Percentiles rank a stretch among this genome's conserved stretches.
These are phyloP conservation scores for Rhorus exstirpatorius DNA, from an alignment of 2,888 invertebrate species.

Conservation along the genomic window DNA sequence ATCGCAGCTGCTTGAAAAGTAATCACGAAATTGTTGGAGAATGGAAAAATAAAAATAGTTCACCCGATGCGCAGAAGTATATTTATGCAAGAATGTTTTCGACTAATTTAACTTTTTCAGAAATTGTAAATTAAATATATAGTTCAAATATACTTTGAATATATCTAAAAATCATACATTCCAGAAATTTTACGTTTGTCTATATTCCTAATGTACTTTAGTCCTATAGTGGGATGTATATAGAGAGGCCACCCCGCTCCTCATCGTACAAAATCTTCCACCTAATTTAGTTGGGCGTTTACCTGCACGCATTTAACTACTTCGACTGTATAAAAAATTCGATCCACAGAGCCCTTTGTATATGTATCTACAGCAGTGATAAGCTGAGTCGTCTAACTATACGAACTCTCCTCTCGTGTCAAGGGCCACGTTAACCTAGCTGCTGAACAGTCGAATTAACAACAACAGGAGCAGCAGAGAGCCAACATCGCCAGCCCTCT, in stretches of 20 bases:
- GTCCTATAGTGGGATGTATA: no score
- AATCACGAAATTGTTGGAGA: neutral
- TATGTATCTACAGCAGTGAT: neutral
- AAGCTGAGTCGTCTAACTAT: slow-evolving; percentile 31
- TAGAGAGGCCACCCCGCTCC: no score
- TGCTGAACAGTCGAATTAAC: slow-evolving; percentile 40
- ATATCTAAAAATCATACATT: no score
- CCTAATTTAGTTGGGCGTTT: slow-evolving; percentile 15
- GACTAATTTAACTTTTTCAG: no score
- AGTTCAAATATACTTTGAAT: no score
- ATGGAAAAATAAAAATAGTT: neutral
- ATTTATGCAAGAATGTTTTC: no score
- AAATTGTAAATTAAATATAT: no score
- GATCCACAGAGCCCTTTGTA: neutral
- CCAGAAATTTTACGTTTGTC: no score
- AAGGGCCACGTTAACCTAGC: slow-evolving; percentile 18
- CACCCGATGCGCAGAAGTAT: no score
- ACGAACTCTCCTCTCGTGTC: slow-evolving; percentile 41
- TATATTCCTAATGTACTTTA: no score
- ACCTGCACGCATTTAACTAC: slow-evolving; percentile 6
- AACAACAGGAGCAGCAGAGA: slow-evolving; percentile 27
- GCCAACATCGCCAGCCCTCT: neutral
- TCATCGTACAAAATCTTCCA: neutral
- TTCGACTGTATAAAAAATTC: slow-evolving; percentile 20
- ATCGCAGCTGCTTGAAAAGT: no score